phyloP scores from a whole-genome alignment of 2,888 invertebrate species.

The Nemurella pictetii region DNA sequence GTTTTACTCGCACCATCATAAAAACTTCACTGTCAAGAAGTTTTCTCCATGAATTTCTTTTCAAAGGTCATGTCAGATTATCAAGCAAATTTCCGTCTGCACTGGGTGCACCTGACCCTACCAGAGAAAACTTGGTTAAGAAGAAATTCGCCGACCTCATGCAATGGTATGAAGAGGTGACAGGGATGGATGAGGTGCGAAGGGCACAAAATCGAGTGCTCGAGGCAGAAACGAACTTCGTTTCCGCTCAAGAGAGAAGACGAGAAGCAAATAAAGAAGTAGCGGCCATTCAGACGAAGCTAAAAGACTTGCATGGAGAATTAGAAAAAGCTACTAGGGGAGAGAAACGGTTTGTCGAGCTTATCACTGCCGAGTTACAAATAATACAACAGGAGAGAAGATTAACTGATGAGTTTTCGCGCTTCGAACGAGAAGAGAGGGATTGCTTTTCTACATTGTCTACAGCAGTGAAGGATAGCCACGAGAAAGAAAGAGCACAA shows the following conservation, averaged over 20 bases:
- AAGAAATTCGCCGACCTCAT: conserved; percentile 57
- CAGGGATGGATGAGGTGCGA: conserved; percentile 78
- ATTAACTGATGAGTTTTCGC: conserved; percentile 62
- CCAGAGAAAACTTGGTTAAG: conserved; percentile 46
- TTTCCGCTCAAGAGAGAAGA: conserved; percentile 66
- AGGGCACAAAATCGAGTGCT: conserved; percentile 73
- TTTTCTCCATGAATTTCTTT: background rate
- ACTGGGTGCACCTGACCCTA: background rate
- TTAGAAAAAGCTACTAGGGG: conserved; percentile 76
- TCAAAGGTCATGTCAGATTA: background rate
- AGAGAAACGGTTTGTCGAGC: conserved; percentile 72
- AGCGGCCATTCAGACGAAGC: conserved; percentile 61
- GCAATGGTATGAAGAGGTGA: conserved; percentile 69
- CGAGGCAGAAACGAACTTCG: conserved; percentile 67
- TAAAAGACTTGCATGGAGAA: conserved; percentile 73
- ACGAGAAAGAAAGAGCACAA: conserved; percentile 80
- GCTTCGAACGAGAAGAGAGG: conserved; percentile 73
- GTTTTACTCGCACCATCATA: background rate
- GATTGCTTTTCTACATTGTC: conserved; percentile 73
- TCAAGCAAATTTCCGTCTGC: background rate
- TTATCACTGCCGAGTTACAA: conserved; percentile 70
- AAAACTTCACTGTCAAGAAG: background rate
- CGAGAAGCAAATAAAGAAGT: conserved; percentile 65
- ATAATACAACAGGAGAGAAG: conserved; percentile 55
- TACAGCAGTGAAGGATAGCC: conserved; percentile 75